Base-by-base conservation (phyloP, 2,797 vertebrate genomes). In the Morelia viridis region DNA sequence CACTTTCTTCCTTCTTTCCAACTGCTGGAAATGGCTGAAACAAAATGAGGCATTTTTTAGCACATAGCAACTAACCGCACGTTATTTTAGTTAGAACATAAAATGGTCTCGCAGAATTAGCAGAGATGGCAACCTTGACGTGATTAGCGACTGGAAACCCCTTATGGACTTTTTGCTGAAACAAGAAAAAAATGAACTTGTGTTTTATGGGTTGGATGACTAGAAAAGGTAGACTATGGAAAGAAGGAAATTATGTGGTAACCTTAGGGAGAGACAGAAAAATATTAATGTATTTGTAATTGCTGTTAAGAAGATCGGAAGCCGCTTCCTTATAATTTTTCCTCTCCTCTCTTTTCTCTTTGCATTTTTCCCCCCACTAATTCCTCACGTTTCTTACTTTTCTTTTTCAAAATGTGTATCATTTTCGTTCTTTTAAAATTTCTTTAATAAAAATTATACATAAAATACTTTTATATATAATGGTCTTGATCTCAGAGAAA, bases 401-500 rank as follows among this genome's bases (percentile, higher is more conserved):
- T 15, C 17, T 90, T n/a, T 11, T 53, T 9, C 64, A 76, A 50
- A 50, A 68, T 5, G 5, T 11, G 35, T 19, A 24, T 46, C 35
- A 6, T 71, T 76, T 41, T 76, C 41, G 41, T 76, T 76, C 71
- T 76, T 76, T 76, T 41, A 76, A 41, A 19, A 22, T 76, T 41
- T 46, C 35, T 80, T 80, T 11, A 46, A 80, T 35, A 80, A 41
- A 41, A 41, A 41, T 41, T 41, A 41, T 41, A 41, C 41, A 41
- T 41, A 41, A 41, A 41, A 41, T 41, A 41, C 41, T 41, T 41
- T 41, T 56, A 95, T 90, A 96, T 26, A 0, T 94, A 94, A 95
- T 84, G 91, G 0, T 0, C 58, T 50, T 68, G 65, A 90, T 93
- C 35, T 92, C 89, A 65, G 61, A 3, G 71, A 58, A 41, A 90